These are phyloP conservation scores for Dendrolimus houi DNA, from an alignment of 2,888 invertebrate genomes.

Conservation along the genomic window DNA sequence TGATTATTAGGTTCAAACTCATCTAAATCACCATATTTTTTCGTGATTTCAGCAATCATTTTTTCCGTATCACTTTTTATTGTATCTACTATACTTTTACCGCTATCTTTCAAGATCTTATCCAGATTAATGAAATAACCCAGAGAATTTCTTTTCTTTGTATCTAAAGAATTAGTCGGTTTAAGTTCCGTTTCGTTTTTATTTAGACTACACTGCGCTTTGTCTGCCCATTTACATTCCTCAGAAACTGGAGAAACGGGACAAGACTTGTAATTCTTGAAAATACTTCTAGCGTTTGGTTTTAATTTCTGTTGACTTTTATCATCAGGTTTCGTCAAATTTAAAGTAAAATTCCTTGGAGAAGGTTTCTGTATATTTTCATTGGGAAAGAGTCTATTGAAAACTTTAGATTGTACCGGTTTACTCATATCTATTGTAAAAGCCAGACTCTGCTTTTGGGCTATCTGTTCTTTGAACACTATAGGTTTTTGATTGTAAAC, in stretches of 20 bases:
- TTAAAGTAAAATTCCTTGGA: constrained; percentile 57
- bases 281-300: constrained; percentile 68
- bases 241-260: constrained; percentile 90
- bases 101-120: constrained; percentile 54
- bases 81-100: constrained; percentile 77
- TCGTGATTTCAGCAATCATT: constrained; percentile 80
- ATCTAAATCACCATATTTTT: constrained; percentile 79
- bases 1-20: constrained; percentile 50
- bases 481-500: constrained; percentile 41
- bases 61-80: constrained; percentile 80
- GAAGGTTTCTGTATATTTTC: constrained; percentile 45
- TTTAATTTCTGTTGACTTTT: constrained; percentile 52
- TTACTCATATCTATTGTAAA: constrained; percentile 57
- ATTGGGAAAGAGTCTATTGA: constrained; percentile 54
- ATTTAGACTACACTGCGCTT: constrained; percentile 35
- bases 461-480: constrained; percentile 50
- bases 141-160: constrained; percentile 76
- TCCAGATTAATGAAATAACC: constrained; percentile 81
- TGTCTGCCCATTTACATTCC: constrained; percentile 81
- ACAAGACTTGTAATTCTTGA: constrained; percentile 84
- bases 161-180: constrained; percentile 57
- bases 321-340: constrained; percentile 44
- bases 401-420: constrained; percentile 56
- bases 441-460: constrained; percentile 36
- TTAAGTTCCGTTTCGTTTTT: constrained; percentile 24